Evolutionary conservation across 2,888 invertebrate genomes (phyloP).

Genomic region (Hypolimnas misippus): DNA sequence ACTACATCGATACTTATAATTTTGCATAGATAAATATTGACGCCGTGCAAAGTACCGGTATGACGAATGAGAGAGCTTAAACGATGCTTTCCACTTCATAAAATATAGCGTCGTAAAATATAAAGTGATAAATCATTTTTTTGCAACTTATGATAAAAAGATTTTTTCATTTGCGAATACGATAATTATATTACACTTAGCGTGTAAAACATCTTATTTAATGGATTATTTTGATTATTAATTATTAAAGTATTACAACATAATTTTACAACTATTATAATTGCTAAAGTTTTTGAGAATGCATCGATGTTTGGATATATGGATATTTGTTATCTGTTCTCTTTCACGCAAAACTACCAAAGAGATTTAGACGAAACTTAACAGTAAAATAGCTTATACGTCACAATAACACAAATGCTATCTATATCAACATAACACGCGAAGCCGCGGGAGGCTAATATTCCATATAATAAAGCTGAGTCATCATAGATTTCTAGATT

Average conservation of each 20-base stretch:
- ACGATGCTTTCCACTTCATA: background rate
- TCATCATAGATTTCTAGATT: background rate
- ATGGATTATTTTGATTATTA: too few species aligned
- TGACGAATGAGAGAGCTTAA: slow-evolving; percentile 22
- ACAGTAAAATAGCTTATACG: too few species aligned
- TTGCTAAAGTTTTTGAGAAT: too few species aligned
- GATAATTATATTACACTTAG: background rate
- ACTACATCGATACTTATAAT: slow-evolving; percentile 45
- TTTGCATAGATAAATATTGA: slow-evolving; percentile 41
- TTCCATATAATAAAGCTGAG: background rate
- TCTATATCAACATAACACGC: too few species aligned
- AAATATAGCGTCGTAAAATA: slow-evolving; percentile 1
- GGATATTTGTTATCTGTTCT: too few species aligned
- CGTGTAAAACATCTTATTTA: background rate
- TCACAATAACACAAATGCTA: too few species aligned
- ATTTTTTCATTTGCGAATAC: background rate
- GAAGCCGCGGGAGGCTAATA: too few species aligned
- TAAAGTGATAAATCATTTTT: background rate
- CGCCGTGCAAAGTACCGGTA: slow-evolving; percentile 20
- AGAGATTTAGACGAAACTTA: too few species aligned
- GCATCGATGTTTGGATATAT: too few species aligned
- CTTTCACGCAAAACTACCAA: too few species aligned
- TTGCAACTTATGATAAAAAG: background rate
- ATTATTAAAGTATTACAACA: too few species aligned
- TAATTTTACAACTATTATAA: too few species aligned